These are phyloP conservation scores for Gallirallus australis DNA, from an alignment of 2,797 vertebrate genomes.

Conservation along the genomic window DNA sequence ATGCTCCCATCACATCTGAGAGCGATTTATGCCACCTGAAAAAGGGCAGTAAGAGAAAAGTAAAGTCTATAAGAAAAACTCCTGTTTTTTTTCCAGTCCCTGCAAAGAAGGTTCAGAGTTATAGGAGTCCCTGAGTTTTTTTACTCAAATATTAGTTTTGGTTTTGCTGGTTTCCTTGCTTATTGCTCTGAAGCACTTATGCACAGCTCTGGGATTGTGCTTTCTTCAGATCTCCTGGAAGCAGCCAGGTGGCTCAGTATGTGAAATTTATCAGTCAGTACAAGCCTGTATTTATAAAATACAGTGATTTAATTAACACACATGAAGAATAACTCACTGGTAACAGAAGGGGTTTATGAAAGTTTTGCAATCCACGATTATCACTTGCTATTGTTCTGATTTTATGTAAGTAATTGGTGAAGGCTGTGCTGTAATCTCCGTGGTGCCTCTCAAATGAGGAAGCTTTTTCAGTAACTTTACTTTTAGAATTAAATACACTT, in stretches of 20 bases:
- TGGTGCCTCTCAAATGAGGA: conserved; percentile 21
- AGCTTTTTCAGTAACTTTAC: not conserved
- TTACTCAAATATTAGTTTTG: not conserved
- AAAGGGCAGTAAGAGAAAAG: not conserved
- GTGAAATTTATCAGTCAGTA: not conserved
- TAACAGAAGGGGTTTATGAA: not conserved
- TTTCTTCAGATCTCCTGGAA: not conserved
- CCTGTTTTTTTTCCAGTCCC: not conserved
- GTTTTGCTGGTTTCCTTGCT: not conserved
- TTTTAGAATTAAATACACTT: not conserved
- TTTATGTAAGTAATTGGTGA: conserved; percentile 34
- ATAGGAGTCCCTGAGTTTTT: not conserved
- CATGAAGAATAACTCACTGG: not conserved
- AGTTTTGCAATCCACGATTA: not conserved
- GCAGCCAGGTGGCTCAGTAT: not conserved
- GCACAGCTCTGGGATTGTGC: not conserved
- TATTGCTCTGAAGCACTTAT: not conserved
- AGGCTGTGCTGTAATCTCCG: not conserved
- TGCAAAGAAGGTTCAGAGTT: not conserved
- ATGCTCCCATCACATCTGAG: not conserved
- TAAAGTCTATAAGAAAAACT: not conserved
- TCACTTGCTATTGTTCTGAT: conserved; percentile 44
- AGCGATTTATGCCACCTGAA: not conserved
- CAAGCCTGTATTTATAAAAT: not conserved
- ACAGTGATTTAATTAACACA: not conserved